Percentiles rank a stretch among this genome's conserved stretches.
These are phyloP conservation scores for Anoura caudifer DNA, from an alignment of 2,113 vertebrate species.

Conservation along the genomic window DNA sequence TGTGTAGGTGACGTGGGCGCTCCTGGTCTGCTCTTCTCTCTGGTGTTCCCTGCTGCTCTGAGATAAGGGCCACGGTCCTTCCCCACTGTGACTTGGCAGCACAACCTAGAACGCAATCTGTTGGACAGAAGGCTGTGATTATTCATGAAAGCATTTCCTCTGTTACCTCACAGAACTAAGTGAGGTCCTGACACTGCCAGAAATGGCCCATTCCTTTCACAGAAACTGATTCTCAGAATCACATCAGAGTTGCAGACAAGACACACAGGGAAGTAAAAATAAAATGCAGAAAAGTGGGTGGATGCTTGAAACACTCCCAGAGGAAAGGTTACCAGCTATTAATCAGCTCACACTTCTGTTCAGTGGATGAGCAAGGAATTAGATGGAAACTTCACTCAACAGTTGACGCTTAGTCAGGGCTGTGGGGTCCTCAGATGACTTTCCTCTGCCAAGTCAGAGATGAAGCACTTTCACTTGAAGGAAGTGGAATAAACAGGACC, in stretches of 20 bases:
- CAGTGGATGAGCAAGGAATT: not conserved
- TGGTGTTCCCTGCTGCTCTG: constrained; percentile 21
- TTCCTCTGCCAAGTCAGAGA: not conserved
- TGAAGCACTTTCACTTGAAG: not conserved
- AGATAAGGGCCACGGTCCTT: constrained; percentile 21
- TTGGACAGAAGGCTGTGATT: constrained; percentile 62
- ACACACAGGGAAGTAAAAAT: constrained; percentile 29
- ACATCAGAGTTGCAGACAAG: not conserved
- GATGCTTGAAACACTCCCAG: not conserved
- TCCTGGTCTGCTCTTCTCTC: not conserved
- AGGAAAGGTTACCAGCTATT: constrained; percentile 43
- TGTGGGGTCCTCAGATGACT: not conserved
- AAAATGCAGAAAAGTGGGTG: constrained; percentile 28
- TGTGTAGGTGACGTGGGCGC: not conserved
- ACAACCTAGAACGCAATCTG: constrained; percentile 58
- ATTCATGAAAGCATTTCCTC: constrained; percentile 62
- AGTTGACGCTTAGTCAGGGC: not conserved
- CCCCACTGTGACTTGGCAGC: constrained; percentile 57
- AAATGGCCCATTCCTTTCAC: constrained; percentile 10
- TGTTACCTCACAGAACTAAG: constrained; percentile 20
- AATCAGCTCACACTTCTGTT: constrained; percentile 35
- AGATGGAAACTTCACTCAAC: not conserved
- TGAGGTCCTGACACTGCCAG: not conserved
- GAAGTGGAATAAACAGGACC: not conserved
- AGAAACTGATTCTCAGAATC: constrained; percentile 37